Conservation (phyloP, 2,797 vertebrate genomes). For the Sebastes miniatus region DNA sequence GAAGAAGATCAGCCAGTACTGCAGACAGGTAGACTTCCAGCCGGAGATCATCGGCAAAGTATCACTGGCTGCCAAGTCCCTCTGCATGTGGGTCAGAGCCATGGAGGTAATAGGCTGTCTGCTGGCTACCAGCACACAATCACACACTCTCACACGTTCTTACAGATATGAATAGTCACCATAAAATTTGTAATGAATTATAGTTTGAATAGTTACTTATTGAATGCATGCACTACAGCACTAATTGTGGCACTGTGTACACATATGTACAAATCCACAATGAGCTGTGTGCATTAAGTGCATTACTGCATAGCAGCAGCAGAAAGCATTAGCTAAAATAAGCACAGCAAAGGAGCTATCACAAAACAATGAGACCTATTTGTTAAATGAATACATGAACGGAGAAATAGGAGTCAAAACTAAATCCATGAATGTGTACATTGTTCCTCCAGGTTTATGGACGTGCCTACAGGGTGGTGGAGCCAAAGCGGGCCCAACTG, state of each 20-base stretch:
- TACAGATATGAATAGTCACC: neutral
- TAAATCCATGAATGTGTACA: neutral
- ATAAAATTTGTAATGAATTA: neutral
- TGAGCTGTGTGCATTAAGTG: neutral
- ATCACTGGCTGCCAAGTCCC: constrained; percentile 89
- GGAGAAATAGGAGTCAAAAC: neutral
- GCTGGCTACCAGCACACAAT: neutral
- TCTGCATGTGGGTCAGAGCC: constrained; percentile 95
- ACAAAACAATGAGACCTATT: neutral
- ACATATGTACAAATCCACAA: neutral
- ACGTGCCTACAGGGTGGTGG: constrained; percentile 85
- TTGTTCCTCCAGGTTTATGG: constrained; percentile 84
- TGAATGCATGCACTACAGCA: neutral
- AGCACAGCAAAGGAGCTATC: neutral
- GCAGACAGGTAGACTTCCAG: constrained; percentile 87
- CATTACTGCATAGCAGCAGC: neutral
- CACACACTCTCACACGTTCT: neutral
- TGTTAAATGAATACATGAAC: neutral
- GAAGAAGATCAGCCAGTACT: constrained; percentile 88
- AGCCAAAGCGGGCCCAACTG: constrained; percentile 87
- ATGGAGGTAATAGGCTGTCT: constrained; percentile 85
- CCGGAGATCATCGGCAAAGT: constrained; percentile 90
- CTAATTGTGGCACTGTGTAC: neutral
- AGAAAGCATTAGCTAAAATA: neutral
- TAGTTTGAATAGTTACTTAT: neutral